A percentile compares a stretch with the other conserved stretches of the same genome.
phyloP scores from a whole-genome alignment of 30 jellyfish, hydroid and myxozoan species.

The Clytia hemisphaerica region DNA sequence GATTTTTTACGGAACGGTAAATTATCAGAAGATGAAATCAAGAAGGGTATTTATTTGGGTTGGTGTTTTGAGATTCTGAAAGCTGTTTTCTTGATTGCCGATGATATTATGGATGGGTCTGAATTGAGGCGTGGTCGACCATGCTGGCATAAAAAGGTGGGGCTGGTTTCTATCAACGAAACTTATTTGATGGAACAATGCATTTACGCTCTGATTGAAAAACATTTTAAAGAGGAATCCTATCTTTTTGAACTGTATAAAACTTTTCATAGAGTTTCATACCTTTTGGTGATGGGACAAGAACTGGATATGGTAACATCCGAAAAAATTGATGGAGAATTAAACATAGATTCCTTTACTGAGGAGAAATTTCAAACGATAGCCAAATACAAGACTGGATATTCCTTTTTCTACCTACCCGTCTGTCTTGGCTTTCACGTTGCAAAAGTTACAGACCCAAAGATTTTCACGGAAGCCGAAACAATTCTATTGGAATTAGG shows the following conservation, averaged over 20 bases:
- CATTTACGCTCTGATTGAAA: slow-evolving; percentile 39
- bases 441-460: slow-evolving; percentile 57
- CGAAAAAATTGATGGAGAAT: slow-evolving; percentile 37
- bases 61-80: slow-evolving; percentile 83
- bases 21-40: slow-evolving; percentile 45
- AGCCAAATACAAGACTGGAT: slow-evolving; percentile 66
- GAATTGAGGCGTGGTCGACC: slow-evolving; percentile 84
- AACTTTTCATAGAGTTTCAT: slow-evolving; percentile 44
- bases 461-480: slow-evolving; percentile 40
- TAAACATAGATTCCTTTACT: slow-evolving; percentile 42
- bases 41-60: slow-evolving; percentile 53
- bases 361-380: slow-evolving; percentile 59
- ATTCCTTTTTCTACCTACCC: slow-evolving; percentile 65
- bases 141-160: slow-evolving; percentile 83
- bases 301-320: slow-evolving; percentile 75
- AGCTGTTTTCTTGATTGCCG: slow-evolving; percentile 79
- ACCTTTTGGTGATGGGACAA: slow-evolving; percentile 63
- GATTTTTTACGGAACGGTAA: slow-evolving; percentile 48
- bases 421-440: slow-evolving; percentile 63
- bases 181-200: slow-evolving; percentile 45
- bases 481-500: slow-evolving; percentile 55
- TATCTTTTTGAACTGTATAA: slow-evolving; percentile 44
- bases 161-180: slow-evolving; percentile 74
- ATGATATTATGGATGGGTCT: slow-evolving; percentile 77
- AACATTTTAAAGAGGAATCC: slow-evolving; percentile 29